Base-by-base conservation (phyloP, 1,140 invertebrate genomes). In the Bombus pascuorum region DNA sequence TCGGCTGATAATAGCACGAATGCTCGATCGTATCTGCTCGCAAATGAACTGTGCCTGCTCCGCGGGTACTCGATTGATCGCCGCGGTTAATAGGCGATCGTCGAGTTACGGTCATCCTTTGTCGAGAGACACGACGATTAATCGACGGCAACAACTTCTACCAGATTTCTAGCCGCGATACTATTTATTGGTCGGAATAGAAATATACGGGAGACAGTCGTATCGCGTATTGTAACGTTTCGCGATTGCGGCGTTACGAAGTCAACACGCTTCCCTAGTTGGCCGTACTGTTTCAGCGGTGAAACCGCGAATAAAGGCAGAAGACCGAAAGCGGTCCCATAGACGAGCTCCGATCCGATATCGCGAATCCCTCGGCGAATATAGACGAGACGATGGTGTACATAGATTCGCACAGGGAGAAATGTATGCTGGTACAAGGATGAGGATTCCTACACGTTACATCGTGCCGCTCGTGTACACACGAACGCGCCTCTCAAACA, bases 331-430 rank as follows among this genome's bases (percentile, higher is more conserved):
- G 47, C 28, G 22, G 39, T 37, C 65, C 71, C 44, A 68, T 81
- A 47, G 83, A 82, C 62, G 81, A 68, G 72, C 66, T 37, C 42
- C 57, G 87, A 89, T 81, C 65, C 65, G 88, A 89, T 89, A 86
- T 89, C 88, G 66, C 59, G 80, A 71, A 82, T 89, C 65, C 65
- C 87, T 32, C 66, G 44, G 65, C 70, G 83, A 89, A 83, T 88
- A 88, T 89, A 76, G 83, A 72, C 66, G 47, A 88, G 70, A 74
- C 47, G 65, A 62, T 74, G 70, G 68, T 73, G 81, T 47, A 74
- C 39, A 65, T 9, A 81, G 65, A 18, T 28, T 65, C 12, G n/a
- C 25, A 39, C 18, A 22, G 47, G 0, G n/a, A 44, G n/a, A n/a
- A 42, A 9, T 13, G 18, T 66, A 73, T 5, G 6, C 2, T 59